Evolutionary conservation across 2,888 invertebrate genomes (phyloP), one percentile per base, ranked within the genome.

Genomic region (Tyria jacobaeae): DNA sequence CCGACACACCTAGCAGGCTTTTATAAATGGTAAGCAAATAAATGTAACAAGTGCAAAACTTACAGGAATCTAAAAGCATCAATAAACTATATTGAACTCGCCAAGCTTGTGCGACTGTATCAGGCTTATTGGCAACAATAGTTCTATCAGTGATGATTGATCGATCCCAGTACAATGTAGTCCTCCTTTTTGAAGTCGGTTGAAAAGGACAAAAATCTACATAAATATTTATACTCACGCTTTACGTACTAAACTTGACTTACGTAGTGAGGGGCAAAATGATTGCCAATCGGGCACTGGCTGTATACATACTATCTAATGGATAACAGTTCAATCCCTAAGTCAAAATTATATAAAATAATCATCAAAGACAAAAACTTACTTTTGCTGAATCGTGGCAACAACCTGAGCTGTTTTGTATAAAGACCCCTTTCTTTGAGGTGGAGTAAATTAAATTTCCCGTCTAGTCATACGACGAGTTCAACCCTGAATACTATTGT

Each of bases 361-460:
- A 15, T 37, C 15, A 37, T 15, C 21, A 44, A 52, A 31, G 17
- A 12, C 57, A 41, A 49, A 62, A 64, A 62, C 24, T 48, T 55
- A 41, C 39, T 70, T 53, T 66, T 66, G 66, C 64, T 31, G 17
- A 27, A 55, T 50, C 27, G 61, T 21, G 70, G 66, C 65, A 58
- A 60, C 59, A 63, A 55, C 39, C 62, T 24, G 57, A 59, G 61
- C 64, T 66, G 68, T 74, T 66, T 66, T 57, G 39, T 64, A 68
- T 68, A 58, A 61, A 70, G 48, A 9, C 60, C 27, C 50, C n/a
- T 53, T 57, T 41, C 56, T 25, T 54, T 37, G 37, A 64, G 62
- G 62, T 61, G 65, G 57, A 62, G 54, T 52, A 66, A 65, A 74
- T 74, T 72, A 62, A 72, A 73, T 74, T 74, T 66, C 52, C 64